A percentile compares a stretch with the other conserved stretches of the same genome.
Conservation (phyloP, 2,113 vertebrate genomes). For the Hucho hucho region DNA sequence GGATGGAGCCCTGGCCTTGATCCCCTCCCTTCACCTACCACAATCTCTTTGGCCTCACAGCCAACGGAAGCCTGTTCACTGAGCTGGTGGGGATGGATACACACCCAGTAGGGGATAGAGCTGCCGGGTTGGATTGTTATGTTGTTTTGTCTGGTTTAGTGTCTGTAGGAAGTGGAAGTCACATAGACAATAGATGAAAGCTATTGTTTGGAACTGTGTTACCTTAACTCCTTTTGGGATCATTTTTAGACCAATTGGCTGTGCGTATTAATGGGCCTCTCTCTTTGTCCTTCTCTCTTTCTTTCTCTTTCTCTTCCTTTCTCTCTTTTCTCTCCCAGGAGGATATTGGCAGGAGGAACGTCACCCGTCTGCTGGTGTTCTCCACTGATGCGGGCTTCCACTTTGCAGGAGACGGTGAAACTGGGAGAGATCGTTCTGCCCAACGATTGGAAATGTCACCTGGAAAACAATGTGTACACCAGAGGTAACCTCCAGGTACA, state of each 20-base stretch:
- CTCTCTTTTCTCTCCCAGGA: slow-evolving; percentile 46
- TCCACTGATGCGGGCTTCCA: slow-evolving; percentile 98
- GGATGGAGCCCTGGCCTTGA: no score
- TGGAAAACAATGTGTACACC: slow-evolving; percentile 89
- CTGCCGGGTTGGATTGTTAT: neutral
- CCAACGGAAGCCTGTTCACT: no score
- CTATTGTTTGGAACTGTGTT: no score
- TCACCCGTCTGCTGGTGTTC: slow-evolving; percentile 93
- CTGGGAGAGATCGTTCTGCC: slow-evolving; percentile 96
- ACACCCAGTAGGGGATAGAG: neutral
- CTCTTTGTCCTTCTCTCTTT: neutral
- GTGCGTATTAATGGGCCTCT: no score
- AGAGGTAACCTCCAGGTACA: neutral
- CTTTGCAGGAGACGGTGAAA: slow-evolving; percentile 96
- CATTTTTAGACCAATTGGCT: neutral
- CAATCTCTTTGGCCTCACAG: no score
- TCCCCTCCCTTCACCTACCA: no score
- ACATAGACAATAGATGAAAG: no score
- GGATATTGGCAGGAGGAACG: slow-evolving; percentile 97
- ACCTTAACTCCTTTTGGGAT: neutral
- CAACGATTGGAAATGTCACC: slow-evolving; percentile 94
- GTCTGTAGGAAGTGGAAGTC: no score
- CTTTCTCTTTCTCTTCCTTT: neutral
- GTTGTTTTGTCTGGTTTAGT: no score
- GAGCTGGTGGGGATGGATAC: neutral